Percentiles rank a stretch among this genome's conserved stretches.
Evolutionary conservation across 2,888 invertebrate species (phyloP).

Genomic region (Ariolimax columbianus): DNA sequence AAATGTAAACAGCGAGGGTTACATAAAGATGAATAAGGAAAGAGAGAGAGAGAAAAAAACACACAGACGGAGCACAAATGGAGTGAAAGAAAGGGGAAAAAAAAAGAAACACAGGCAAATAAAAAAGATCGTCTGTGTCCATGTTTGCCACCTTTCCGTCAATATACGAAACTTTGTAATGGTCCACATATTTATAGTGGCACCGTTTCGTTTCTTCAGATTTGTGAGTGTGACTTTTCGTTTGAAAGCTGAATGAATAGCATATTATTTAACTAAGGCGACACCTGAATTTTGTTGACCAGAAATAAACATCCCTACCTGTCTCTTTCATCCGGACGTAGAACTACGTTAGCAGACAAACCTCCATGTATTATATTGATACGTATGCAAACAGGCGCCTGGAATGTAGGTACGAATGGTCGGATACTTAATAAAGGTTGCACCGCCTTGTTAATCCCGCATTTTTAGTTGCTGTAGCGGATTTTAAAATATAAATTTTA

Average conservation of each 20-base stretch:
- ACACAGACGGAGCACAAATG: too few species aligned
- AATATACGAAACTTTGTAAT: too few species aligned
- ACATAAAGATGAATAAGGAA: too few species aligned
- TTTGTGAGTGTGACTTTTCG: not conserved
- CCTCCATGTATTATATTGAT: not conserved
- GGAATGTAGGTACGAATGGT: not conserved
- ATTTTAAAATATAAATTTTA: too few species aligned
- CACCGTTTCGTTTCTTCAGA: not conserved
- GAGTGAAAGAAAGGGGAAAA: too few species aligned
- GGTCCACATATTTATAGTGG: not conserved
- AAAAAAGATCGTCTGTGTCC: too few species aligned
- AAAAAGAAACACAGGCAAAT: too few species aligned
- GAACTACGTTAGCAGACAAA: not conserved
- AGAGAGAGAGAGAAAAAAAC: too few species aligned
- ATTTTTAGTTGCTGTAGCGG: too few species aligned
- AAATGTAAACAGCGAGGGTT: too few species aligned
- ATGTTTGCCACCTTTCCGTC: too few species aligned
- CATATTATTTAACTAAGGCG: slow-evolving; percentile 5
- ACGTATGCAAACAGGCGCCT: not conserved
- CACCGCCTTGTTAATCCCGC: too few species aligned
- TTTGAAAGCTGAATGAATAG: slow-evolving; percentile 5
- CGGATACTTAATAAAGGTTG: not conserved
- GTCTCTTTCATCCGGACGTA: not conserved
- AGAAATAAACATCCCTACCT: not conserved
- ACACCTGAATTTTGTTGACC: not conserved